Evolutionary conservation across 2,113 vertebrate species (phyloP).

Genomic region (Crotalus tigris): DNA sequence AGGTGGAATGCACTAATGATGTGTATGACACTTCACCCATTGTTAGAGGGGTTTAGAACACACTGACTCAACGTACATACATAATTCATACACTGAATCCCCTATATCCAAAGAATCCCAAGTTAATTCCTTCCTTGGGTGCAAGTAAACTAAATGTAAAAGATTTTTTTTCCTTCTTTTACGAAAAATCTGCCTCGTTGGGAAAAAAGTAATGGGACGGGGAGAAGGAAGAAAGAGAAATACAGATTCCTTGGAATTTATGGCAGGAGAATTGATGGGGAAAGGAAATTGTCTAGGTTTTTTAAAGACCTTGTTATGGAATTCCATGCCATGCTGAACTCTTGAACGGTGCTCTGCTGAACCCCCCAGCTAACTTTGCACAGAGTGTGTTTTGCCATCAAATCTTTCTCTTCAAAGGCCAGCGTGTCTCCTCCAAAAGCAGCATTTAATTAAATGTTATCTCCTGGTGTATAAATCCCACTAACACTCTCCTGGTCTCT

Average conservation of each 20-base stretch:
- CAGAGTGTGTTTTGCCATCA: not conserved
- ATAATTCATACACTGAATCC: not conserved
- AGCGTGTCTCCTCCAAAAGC: not conserved
- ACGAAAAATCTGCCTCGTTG: not conserved
- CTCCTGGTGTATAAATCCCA: not conserved
- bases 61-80: too few relatives aligned
- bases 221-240: too few relatives aligned
- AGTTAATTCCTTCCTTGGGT: not conserved
- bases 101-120: not conserved
- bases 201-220: not conserved
- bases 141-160: not conserved
- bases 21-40: not conserved
- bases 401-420: not conserved
- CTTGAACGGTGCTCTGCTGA: not conserved
- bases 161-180: not conserved
- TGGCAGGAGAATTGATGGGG: too few relatives aligned
- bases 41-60: not conserved
- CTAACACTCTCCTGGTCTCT: rapidly evolving
- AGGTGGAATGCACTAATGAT: not conserved
- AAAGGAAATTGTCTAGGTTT: not conserved
- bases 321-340: not conserved
- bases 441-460: not conserved
- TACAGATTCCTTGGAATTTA: not conserved
- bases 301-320: not conserved
- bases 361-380: not conserved